Conservation (phyloP, 2,113 vertebrate species). For the Ellobius talpinus region DNA sequence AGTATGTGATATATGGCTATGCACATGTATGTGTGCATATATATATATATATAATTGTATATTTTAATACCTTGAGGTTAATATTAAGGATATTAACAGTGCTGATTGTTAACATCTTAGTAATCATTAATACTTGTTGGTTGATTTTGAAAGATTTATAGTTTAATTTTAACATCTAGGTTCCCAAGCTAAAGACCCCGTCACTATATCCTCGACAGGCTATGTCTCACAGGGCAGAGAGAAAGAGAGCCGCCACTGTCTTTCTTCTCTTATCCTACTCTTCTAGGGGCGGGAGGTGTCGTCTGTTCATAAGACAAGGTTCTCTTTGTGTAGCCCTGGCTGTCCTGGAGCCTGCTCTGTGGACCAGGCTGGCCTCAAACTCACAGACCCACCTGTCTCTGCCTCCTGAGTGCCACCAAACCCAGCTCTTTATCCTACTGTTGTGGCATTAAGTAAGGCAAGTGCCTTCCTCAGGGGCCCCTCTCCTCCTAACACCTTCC, state of each 20-base stretch:
- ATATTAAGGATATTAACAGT: background rate
- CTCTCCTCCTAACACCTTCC: background rate
- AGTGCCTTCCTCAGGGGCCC: background rate
- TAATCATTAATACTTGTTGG: background rate
- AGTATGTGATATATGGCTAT: background rate
- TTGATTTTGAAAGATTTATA: background rate
- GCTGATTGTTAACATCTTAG: background rate
- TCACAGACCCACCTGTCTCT: background rate
- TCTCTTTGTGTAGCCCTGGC: background rate
- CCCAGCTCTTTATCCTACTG: background rate
- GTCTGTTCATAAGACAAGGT: background rate
- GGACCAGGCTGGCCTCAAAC: background rate
- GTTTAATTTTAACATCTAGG: constrained; percentile 4
- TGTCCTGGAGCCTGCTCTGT: background rate
- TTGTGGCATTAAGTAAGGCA: background rate
- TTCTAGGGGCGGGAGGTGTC: background rate
- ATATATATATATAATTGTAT: background rate
- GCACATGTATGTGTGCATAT: too few species aligned
- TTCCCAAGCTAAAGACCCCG: constrained; percentile 10
- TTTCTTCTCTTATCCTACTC: background rate
- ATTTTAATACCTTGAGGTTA: background rate
- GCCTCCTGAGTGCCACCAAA: background rate
- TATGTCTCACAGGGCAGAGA: background rate
- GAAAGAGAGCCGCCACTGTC: too few species aligned
- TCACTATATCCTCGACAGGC: background rate